These are phyloP conservation scores for Scolanthus callimorphus DNA, from an alignment of 92 coral and sea anemone genomes.

Conservation along the genomic window DNA sequence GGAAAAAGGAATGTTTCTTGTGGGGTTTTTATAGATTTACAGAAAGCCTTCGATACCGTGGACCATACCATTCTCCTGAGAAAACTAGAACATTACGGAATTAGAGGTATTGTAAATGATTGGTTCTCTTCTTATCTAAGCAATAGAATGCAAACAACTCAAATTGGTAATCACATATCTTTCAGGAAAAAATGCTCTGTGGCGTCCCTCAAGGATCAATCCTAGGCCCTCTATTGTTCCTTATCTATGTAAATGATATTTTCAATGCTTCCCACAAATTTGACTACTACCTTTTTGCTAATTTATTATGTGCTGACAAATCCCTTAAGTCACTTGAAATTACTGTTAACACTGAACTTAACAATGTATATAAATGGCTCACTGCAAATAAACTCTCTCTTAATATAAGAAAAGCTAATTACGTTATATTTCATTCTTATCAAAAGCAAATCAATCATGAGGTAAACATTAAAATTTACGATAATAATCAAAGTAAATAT, in stretches of 20 bases:
- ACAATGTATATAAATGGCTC: too few relatives aligned
- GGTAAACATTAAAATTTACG: slow-evolving; percentile 18
- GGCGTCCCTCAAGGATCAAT: slow-evolving; percentile 34
- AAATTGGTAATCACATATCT: slow-evolving; percentile 16
- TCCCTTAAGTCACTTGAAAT: slow-evolving; percentile 32
- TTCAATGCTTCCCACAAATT: slow-evolving; percentile 21
- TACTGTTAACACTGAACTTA: slow-evolving; percentile 38
- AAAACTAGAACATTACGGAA: slow-evolving; percentile 13
- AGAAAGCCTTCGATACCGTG: slow-evolving; percentile 27
- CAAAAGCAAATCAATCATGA: slow-evolving; percentile 24
- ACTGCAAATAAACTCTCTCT: slow-evolving; percentile 33
- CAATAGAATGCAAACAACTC: slow-evolving; percentile 15
- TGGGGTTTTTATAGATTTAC: slow-evolving; percentile 22
- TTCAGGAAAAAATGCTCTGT: slow-evolving; percentile 1
- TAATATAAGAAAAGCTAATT: slow-evolving; percentile 12
- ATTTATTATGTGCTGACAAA: slow-evolving; percentile 40
- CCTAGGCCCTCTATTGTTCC: slow-evolving; percentile 24
- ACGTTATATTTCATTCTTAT: slow-evolving; percentile 24
- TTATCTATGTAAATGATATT: slow-evolving; percentile 24
- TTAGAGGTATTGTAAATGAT: slow-evolving; percentile 8
- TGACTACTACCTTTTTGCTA: slow-evolving; percentile 37
- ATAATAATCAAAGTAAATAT: slow-evolving; percentile 13
- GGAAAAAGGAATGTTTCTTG: slow-evolving; percentile 16
- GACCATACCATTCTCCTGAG: slow-evolving; percentile 11
- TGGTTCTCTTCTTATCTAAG: slow-evolving; percentile 15